These are phyloP conservation scores for Chelonus formosanus DNA, from an alignment of 2,888 invertebrate genomes.

Conservation along the genomic window DNA sequence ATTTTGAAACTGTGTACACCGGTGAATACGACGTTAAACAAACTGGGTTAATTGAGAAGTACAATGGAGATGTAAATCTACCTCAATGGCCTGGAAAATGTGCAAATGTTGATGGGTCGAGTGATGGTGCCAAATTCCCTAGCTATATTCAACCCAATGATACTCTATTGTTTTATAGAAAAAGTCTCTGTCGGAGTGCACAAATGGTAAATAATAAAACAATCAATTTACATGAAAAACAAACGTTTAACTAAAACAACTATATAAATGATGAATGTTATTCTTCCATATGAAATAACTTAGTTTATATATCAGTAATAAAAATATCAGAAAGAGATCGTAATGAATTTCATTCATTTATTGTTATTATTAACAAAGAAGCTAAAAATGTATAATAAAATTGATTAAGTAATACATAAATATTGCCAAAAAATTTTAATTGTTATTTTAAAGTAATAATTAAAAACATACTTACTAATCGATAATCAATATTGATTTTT, in stretches of 20 bases:
- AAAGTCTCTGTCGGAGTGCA: slow-evolving; percentile 86
- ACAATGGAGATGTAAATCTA: slow-evolving; percentile 75
- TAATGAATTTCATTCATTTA: background rate
- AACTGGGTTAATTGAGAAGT: slow-evolving; percentile 80
- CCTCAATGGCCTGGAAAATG: slow-evolving; percentile 85
- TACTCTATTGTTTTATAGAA: slow-evolving; percentile 79
- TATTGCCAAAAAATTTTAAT: too few relatives aligned
- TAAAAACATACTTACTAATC: too few relatives aligned
- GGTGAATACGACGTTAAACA: slow-evolving; percentile 72
- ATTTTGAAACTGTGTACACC: slow-evolving; percentile 81
- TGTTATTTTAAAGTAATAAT: too few relatives aligned
- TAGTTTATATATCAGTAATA: too few relatives aligned
- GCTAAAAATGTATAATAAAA: too few relatives aligned
- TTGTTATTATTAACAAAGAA: background rate
- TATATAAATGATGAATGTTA: too few relatives aligned
- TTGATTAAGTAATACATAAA: too few relatives aligned
- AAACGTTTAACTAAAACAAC: too few relatives aligned
- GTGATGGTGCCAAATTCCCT: slow-evolving; percentile 87
- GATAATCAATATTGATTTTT: too few relatives aligned
- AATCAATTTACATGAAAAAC: background rate
- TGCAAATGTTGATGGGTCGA: slow-evolving; percentile 78
- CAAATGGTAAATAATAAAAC: slow-evolving; percentile 69
- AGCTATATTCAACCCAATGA: slow-evolving; percentile 77
- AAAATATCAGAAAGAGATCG: background rate
- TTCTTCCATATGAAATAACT: too few relatives aligned